Evolutionary conservation across 2,113 vertebrate species (phyloP), one percentile per base, ranked within the genome.

Genomic region (Gambusia affinis): DNA sequence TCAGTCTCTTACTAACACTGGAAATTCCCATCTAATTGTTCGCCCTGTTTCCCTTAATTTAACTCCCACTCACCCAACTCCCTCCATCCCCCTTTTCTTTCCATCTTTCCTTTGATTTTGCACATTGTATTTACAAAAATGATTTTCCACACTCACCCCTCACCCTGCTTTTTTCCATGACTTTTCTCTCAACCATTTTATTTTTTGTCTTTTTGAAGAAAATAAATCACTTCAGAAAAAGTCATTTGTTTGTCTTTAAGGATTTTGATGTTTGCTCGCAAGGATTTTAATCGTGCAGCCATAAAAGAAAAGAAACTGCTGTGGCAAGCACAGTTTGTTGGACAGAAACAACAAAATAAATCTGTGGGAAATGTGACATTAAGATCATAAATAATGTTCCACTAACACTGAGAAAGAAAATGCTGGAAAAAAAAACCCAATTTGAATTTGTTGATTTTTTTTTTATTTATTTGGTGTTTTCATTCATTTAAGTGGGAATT

Each of bases 11-110:
- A 73, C 84, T 80, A 83, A 92, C 89, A 84, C 66, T 91, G 88
- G 85, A 90, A 89, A 91, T 88, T 83, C 82, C 89, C 89, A 39
- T 82, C 88, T 87, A 91, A 91, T 92, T 88, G 83, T 75, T 42
- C 84, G 74, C 83, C 76, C 78, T 39, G 71, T 78, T 75, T 85
- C 82, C 78, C 74, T 86, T 82, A 76, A 86, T 89, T 89, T 88
- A 83, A 78, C 87, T 91, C 85, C 89, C 83, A 88, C 87, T 78
- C 85, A 79, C 79, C 76, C 78, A 35, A 82, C 84, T 90, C 88
- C 92, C 90, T 88, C 89, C 92, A 29, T 30, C 62, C 75, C 68
- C 88, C 91, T 87, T 47, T 85, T 88, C 94, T 31, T 75, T 62
- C 72, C 79, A 73, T 66, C 47, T 24, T 64, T 63, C 33, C 85